Conservation (phyloP, 2,113 vertebrate genomes). For the Antidorcas marsupialis region DNA sequence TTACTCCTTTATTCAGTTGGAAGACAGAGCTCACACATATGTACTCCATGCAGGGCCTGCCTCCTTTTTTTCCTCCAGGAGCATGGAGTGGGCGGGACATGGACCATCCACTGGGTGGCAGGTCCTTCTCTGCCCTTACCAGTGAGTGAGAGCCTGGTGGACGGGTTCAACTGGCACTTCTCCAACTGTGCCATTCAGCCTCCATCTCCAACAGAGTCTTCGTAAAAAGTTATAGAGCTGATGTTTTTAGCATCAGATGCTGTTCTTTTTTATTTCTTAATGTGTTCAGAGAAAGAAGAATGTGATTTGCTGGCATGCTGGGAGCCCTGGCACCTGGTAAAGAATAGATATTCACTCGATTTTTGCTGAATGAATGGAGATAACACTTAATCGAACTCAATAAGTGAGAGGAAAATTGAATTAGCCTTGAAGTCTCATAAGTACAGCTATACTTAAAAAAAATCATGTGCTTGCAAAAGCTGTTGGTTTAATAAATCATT, state of each 20-base stretch:
- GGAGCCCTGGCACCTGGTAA: not conserved
- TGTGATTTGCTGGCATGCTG: not conserved
- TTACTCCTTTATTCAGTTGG: not conserved
- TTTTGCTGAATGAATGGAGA: not conserved
- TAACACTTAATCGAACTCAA: not conserved
- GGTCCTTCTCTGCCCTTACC: not conserved
- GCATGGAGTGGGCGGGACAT: not conserved
- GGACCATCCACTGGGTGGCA: accelerated
- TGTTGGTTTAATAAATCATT: not conserved
- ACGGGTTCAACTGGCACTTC: not conserved
- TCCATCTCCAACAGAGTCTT: not conserved
- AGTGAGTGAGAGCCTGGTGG: not conserved
- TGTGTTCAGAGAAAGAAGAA: not conserved
- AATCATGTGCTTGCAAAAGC: not conserved
- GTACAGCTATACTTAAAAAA: not conserved
- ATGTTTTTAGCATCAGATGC: too few relatives aligned
- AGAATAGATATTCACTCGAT: not conserved
- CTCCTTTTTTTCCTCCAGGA: not conserved
- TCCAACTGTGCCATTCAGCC: not conserved
- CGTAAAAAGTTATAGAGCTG: not conserved
- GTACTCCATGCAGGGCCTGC: accelerated
- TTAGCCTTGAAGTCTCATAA: not conserved
- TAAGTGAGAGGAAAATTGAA: not conserved
- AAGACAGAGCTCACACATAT: not conserved
- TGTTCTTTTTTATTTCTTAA: not conserved